Evolutionary conservation across 2,888 invertebrate genomes (phyloP), one percentile per base, ranked within the genome.

Genomic region (Drosophila fungiperda): DNA sequence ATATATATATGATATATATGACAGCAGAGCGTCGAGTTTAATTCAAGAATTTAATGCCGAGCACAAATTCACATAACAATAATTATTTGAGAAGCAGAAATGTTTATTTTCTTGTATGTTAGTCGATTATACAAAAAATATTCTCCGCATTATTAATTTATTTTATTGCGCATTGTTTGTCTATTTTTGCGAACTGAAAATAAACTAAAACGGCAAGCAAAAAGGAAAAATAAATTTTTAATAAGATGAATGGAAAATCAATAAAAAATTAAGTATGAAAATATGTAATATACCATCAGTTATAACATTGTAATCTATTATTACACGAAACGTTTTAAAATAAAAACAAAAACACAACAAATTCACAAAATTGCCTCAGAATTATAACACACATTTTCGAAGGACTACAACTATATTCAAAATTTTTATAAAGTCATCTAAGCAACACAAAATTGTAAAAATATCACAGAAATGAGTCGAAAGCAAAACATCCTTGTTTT

Each of bases 311-410:
- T 69, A 61, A 69, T 61, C 61, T 58, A 63, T 53, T 70, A 70
- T 68, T 53, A 67, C 60, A 53, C 53, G 36, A 63, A 38, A 52
- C 36, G 70, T 70, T 71, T 70, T 70, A 70, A 71, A 70, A 70
- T 64, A 71, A 68, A 69, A 54, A 54, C 52, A 59, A 36, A 59
- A 52, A 15, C n/a, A 26, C 52, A 45, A 58, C 12, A 68, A 68
- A 68, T 29, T 20, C 20, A 26, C 32, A 50, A 35, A 49, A 40
- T n/a, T 23, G 7, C 17, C 12, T 20, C 12, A 2, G 20, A 12
- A 12, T 20, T 6, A 12, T 11, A n/a, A n/a, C n/a, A n/a, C n/a
- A n/a, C 40, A 20, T 11, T 42, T 20, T 12, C 20, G 42, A 20
- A 3, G 36, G 20, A 20, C 7, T 38, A 7, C 12, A 12, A 20